These are phyloP conservation scores for Eciton burchellii DNA, from an alignment of 1,140 invertebrate species.

Conservation along the genomic window DNA sequence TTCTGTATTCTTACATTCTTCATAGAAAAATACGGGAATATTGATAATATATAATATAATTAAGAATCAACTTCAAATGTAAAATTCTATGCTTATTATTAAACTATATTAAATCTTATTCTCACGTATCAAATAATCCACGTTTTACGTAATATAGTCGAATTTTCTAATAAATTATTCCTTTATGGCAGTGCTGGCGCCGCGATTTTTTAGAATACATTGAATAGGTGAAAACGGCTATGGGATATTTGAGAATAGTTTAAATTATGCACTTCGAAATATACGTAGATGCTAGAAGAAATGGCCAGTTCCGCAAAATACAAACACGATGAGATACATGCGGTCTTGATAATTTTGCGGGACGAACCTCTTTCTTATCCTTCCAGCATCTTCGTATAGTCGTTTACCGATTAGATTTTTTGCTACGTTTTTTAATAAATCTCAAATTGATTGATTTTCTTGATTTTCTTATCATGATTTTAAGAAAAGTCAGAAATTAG, in stretches of 20 bases:
- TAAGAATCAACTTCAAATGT: slow-evolving; percentile 2
- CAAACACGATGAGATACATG: background rate
- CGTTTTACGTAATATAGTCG: slow-evolving; percentile 6
- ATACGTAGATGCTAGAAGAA: slow-evolving; percentile 33
- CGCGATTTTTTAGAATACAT: background rate
- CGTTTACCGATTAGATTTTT: background rate
- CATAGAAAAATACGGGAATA: background rate
- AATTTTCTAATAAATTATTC: slow-evolving; percentile 6
- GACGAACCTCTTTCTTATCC: slow-evolving; percentile 22
- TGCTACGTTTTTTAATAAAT: background rate
- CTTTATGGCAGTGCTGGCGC: background rate
- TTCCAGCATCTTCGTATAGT: slow-evolving; percentile 20
- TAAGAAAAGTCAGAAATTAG: background rate
- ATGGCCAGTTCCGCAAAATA: slow-evolving; percentile 35
- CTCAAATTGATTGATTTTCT: background rate
- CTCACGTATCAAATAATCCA: background rate
- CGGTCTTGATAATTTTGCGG: slow-evolving; percentile 12
- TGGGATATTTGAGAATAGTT: background rate
- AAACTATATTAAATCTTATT: background rate
- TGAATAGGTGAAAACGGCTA: background rate
- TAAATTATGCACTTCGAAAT: background rate
- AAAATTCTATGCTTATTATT: slow-evolving; percentile 11
- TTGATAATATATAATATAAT: background rate
- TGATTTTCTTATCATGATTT: background rate
- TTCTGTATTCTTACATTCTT: background rate